These are phyloP conservation scores for Acheta domesticus DNA, from an alignment of 2,888 invertebrate genomes.

Conservation along the genomic window DNA sequence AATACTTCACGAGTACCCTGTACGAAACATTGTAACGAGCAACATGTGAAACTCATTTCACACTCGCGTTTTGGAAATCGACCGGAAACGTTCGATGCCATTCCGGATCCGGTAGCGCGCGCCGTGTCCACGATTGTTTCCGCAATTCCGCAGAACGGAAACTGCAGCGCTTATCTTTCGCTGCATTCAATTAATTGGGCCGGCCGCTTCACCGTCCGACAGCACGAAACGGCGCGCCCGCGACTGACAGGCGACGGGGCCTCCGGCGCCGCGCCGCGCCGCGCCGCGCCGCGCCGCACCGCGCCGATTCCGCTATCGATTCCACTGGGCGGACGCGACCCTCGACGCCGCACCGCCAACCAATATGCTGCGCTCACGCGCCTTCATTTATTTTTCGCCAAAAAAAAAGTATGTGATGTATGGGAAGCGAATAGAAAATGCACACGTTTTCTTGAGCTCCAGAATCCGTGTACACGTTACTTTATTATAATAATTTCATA, in stretches of 20 bases:
- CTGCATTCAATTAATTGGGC: slow-evolving; percentile 7
- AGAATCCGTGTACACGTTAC: too few relatives aligned
- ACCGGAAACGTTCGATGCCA: background rate
- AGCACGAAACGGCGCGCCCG: background rate
- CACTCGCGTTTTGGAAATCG: background rate
- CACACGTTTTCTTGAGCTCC: too few relatives aligned
- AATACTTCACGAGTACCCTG: too few relatives aligned
- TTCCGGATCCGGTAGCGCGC: background rate
- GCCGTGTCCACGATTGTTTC: background rate
- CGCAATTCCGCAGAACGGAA: background rate
- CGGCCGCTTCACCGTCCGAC: background rate
- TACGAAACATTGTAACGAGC: background rate
- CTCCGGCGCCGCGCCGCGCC: background rate
- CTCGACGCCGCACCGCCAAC: too few relatives aligned
- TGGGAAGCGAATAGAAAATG: too few relatives aligned
- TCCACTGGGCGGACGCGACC: background rate
- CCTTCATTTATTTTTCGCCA: too few relatives aligned
- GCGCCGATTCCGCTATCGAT: background rate
- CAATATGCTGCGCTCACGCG: too few relatives aligned
- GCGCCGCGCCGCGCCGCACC: background rate
- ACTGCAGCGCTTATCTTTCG: slow-evolving; percentile 8
- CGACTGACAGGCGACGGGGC: background rate
- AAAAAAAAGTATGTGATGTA: too few relatives aligned
- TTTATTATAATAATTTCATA: too few relatives aligned
- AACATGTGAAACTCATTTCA: background rate